A percentile compares a stretch with the other conserved stretches of the same genome.
phyloP scores from a whole-genome alignment of 2,888 invertebrate genomes.

The Lasioglossum lativentre region DNA sequence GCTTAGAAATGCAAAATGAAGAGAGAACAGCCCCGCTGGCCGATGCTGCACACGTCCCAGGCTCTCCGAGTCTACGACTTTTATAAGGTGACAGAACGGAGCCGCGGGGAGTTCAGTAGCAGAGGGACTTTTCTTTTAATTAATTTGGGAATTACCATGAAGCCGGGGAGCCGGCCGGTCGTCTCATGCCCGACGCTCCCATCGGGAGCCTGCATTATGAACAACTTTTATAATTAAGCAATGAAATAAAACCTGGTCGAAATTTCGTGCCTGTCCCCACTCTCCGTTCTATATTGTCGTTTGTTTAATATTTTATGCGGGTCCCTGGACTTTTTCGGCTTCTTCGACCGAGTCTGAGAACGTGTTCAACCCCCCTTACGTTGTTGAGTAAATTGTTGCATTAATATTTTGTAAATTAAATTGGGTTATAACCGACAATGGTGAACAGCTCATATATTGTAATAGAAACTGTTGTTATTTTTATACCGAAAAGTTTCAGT shows the following conservation, averaged over 20 bases:
- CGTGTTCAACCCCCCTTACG: background rate
- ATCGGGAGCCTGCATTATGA: constrained; percentile 66
- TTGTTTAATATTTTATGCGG: constrained; percentile 45
- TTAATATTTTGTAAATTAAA: background rate
- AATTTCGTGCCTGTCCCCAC: constrained; percentile 63
- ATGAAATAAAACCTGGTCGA: constrained; percentile 71
- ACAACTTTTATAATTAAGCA: constrained; percentile 78
- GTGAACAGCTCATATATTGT: background rate
- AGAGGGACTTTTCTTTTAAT: constrained; percentile 72
- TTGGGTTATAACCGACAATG: background rate
- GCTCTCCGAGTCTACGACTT: constrained; percentile 35
- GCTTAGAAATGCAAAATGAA: constrained; percentile 31
- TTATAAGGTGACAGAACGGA: constrained; percentile 59
- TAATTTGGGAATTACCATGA: constrained; percentile 73
- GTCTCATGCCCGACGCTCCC: constrained; percentile 45
- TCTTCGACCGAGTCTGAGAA: background rate
- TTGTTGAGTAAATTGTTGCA: background rate
- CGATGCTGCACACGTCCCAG: constrained; percentile 41
- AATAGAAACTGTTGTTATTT: too few relatives aligned
- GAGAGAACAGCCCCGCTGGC: constrained; percentile 5
- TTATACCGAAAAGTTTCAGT: too few relatives aligned
- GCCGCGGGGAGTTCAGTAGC: constrained; percentile 42
- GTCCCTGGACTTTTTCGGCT: background rate
- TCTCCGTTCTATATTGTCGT: background rate
- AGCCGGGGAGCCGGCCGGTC: constrained; percentile 38